These are phyloP conservation scores for Lycocerus yunnanus DNA, from an alignment of 2,888 invertebrate species.

Conservation along the genomic window DNA sequence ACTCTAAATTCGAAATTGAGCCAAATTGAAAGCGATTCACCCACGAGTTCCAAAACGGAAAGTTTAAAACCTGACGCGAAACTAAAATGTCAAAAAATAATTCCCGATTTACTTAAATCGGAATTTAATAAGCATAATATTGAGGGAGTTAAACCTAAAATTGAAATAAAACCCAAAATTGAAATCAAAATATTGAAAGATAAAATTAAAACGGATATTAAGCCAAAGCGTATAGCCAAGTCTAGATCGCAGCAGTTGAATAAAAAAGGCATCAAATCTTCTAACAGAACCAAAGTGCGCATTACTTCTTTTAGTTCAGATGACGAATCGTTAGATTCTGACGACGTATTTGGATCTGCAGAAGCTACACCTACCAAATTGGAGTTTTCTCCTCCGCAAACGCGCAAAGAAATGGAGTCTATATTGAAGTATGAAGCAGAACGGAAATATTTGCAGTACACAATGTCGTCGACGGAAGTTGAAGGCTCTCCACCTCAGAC, in stretches of 20 bases:
- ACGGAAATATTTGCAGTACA: slow-evolving; percentile 62
- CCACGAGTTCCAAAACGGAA: slow-evolving; percentile 74
- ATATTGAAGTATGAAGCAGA: slow-evolving; percentile 75
- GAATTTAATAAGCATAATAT: slow-evolving; percentile 4
- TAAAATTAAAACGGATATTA: slow-evolving; percentile 64
- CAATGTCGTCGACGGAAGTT: slow-evolving; percentile 78
- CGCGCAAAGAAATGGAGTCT: slow-evolving; percentile 75
- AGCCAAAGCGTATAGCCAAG: slow-evolving; percentile 67
- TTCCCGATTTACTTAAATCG: slow-evolving; percentile 31
- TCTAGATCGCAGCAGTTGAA: slow-evolving; percentile 63
- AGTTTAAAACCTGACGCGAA: slow-evolving; percentile 59
- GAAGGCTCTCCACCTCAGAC: slow-evolving; percentile 78
- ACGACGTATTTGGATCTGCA: slow-evolving; percentile 77
- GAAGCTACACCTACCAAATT: slow-evolving; percentile 73
- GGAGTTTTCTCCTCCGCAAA: slow-evolving; percentile 77
- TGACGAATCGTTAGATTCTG: slow-evolving; percentile 76
- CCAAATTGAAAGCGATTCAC: slow-evolving; percentile 78
- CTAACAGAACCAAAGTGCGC: slow-evolving; percentile 69
- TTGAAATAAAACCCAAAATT: slow-evolving; percentile 54
- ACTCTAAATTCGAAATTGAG: slow-evolving; percentile 73
- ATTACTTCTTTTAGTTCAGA: slow-evolving; percentile 79
- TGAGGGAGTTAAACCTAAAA: slow-evolving; percentile 43
- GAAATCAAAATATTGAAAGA: slow-evolving; percentile 53
- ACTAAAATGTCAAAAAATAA: slow-evolving; percentile 36
- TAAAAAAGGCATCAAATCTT: slow-evolving; percentile 64